phyloP scores from a whole-genome alignment of 2,888 invertebrate genomes.

The Catotricha subobsoleta region DNA sequence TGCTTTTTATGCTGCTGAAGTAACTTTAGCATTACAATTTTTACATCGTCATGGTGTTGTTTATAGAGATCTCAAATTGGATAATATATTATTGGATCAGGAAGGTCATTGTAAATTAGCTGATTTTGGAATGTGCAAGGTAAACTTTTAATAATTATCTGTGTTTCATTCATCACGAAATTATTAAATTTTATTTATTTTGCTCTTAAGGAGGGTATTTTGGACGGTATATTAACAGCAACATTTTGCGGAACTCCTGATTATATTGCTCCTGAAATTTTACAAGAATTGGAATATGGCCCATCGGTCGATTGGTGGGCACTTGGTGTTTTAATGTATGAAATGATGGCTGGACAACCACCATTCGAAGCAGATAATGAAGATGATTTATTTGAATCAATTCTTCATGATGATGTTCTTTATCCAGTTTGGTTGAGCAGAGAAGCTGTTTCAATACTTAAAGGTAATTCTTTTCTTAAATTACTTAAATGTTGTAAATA shows the following conservation, averaged over 20 bases:
- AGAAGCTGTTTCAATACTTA: slow-evolving; percentile 78
- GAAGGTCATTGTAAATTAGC: slow-evolving; percentile 91
- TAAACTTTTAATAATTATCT: no score
- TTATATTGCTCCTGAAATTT: slow-evolving; percentile 96
- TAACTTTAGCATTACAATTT: slow-evolving; percentile 92
- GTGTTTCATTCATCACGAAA: not conserved
- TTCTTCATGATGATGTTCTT: slow-evolving; percentile 92
- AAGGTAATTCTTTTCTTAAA: slow-evolving; percentile 30
- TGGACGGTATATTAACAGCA: slow-evolving; percentile 71
- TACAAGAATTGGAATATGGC: slow-evolving; percentile 83
- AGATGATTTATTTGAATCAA: slow-evolving; percentile 97
- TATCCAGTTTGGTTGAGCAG: slow-evolving; percentile 94
- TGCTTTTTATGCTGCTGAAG: slow-evolving; percentile 92
- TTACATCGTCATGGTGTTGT: slow-evolving; percentile 93
- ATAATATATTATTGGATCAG: slow-evolving; percentile 91
- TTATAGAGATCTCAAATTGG: slow-evolving; percentile 95
- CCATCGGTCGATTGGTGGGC: slow-evolving; percentile 94
- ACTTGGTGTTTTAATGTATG: slow-evolving; percentile 93
- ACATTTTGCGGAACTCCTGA: slow-evolving; percentile 99
- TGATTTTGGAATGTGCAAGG: slow-evolving; percentile 98
- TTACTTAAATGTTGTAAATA: not conserved
- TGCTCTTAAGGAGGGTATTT: slow-evolving; percentile 23
- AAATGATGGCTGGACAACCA: slow-evolving; percentile 99
- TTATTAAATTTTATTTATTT: slow-evolving; percentile 1
- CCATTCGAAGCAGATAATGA: slow-evolving; percentile 99